Conservation (phyloP, 2,113 vertebrate genomes). For the Delphinus delphis region DNA sequence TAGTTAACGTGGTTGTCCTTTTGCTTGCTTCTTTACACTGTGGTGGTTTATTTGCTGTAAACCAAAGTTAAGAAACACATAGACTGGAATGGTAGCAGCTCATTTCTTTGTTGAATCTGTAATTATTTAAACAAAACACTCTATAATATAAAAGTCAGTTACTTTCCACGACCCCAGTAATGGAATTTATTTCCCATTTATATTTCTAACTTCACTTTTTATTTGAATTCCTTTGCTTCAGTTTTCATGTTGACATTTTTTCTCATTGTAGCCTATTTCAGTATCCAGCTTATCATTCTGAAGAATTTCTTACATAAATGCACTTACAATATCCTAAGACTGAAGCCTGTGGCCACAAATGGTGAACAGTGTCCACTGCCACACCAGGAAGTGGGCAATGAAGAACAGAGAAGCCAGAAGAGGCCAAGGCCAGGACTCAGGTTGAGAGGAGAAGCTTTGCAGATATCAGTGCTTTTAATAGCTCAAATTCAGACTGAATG, state of each 20-base stretch:
- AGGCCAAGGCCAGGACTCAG: neutral
- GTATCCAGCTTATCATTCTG: neutral
- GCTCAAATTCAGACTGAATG: neutral
- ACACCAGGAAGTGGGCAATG: neutral
- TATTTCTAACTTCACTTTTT: constrained; percentile 18
- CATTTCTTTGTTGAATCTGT: constrained; percentile 47
- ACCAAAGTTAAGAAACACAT: neutral
- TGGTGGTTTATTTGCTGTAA: neutral
- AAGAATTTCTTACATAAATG: neutral
- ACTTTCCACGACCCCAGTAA: neutral
- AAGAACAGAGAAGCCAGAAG: neutral
- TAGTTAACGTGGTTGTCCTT: neutral
- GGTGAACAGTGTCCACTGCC: neutral
- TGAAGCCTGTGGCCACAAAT: neutral
- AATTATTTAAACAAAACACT: constrained; percentile 42
- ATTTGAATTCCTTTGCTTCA: neutral
- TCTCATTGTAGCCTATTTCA: neutral
- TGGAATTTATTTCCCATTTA: constrained; percentile 48
- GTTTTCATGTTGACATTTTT: neutral
- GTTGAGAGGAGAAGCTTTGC: neutral
- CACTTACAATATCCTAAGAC: neutral
- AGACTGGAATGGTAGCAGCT: constrained; percentile 6
- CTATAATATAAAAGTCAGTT: neutral
- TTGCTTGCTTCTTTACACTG: neutral
- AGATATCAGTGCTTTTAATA: neutral